phyloP scores from a whole-genome alignment of 1,140 invertebrate species.

The Ptiloglossa arizonensis region DNA sequence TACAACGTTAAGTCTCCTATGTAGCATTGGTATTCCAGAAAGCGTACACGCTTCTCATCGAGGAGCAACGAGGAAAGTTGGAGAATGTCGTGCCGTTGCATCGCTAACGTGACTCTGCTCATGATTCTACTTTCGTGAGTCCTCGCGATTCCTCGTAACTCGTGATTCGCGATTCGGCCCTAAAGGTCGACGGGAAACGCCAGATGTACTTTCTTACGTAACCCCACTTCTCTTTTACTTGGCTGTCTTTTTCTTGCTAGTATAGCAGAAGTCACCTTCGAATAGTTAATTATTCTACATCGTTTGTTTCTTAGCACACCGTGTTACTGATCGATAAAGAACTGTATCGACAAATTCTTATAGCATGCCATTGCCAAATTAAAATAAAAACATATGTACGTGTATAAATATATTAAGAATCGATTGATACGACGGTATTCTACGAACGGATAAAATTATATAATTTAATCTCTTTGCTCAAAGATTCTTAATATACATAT shows the following conservation, averaged over 20 bases:
- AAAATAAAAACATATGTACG: no score
- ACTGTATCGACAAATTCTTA: background rate
- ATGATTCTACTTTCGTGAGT: constrained; percentile 19
- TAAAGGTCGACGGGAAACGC: constrained; percentile 70
- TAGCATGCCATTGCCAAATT: no score
- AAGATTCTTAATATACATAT: no score
- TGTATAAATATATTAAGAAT: no score
- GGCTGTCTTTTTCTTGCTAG: background rate
- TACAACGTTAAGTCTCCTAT: constrained; percentile 24
- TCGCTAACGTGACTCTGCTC: constrained; percentile 62
- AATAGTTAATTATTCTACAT: background rate
- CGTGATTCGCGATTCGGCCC: constrained; percentile 61
- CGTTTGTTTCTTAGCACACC: background rate
- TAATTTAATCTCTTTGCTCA: no score
- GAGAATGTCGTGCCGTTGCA: constrained; percentile 73
- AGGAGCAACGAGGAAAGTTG: constrained; percentile 69
- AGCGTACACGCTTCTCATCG: constrained; percentile 64
- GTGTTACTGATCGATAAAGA: background rate
- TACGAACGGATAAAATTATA: no score
- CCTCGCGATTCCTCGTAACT: background rate
- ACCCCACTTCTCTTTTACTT: background rate
- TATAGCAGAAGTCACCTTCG: background rate
- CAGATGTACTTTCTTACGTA: constrained; percentile 16
- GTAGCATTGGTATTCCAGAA: constrained; percentile 71
- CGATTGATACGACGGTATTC: no score